Conservation (phyloP, 2,113 vertebrate species). For the Sylvia atricapilla region DNA sequence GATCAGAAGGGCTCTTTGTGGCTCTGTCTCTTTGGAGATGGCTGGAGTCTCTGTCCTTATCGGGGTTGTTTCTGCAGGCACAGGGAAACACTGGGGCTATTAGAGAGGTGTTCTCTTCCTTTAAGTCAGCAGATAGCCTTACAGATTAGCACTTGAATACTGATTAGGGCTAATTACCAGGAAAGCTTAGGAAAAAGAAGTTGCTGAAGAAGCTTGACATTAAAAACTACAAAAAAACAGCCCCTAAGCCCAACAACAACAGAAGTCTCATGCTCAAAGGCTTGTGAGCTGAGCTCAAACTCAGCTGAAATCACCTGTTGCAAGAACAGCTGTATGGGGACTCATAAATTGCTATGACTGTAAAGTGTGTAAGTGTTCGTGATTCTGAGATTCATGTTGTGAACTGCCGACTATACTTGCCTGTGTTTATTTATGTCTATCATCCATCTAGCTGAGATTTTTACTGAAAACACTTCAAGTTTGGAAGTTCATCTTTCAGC, state of each 20-base stretch:
- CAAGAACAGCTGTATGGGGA: not conserved
- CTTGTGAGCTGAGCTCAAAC: not conserved
- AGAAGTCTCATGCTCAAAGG: not conserved
- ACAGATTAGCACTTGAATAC: constrained; percentile 32
- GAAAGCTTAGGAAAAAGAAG: constrained; percentile 3
- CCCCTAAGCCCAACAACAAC: not conserved
- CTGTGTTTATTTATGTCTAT: constrained; percentile 2
- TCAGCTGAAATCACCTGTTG: not conserved
- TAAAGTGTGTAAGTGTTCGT: not conserved
- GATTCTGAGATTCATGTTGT: not conserved
- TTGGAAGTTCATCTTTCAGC: not conserved
- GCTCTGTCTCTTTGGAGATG: constrained; percentile 53
- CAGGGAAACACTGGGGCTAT: constrained; percentile 68
- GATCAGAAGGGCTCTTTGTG: constrained; percentile 79
- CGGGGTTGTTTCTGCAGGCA: constrained; percentile 29
- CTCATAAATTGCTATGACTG: constrained; percentile 6
- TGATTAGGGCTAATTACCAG: constrained; percentile 16
- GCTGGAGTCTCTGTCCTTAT: constrained; percentile 74
- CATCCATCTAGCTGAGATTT: not conserved
- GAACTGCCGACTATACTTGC: not conserved
- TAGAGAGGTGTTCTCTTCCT: constrained; percentile 64
- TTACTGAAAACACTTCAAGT: not conserved
- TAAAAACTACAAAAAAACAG: not conserved
- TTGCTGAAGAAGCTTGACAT: not conserved
- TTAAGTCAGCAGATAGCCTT: constrained; percentile 53